phyloP scores from a whole-genome alignment of 2,888 invertebrate genomes.

The Romanomermis culicivorax region DNA sequence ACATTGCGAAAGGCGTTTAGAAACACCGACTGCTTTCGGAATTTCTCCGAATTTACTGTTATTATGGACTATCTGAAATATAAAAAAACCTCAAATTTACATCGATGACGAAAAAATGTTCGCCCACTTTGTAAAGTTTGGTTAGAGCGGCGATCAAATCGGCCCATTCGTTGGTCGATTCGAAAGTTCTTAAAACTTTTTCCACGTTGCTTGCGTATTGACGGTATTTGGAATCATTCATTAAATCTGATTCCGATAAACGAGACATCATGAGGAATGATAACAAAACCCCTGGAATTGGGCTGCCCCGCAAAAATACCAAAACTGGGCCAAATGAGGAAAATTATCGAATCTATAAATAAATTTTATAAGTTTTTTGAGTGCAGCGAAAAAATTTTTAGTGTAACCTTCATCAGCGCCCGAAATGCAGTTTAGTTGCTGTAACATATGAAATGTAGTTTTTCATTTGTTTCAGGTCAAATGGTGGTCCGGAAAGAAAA shows the following conservation, averaged over 20 bases:
- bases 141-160: conserved; percentile 70
- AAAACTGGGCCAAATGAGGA: too few relatives aligned
- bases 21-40: conserved; percentile 61
- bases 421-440: too few relatives aligned
- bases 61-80: conserved; percentile 45
- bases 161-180: conserved; percentile 83
- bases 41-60: conserved; percentile 63
- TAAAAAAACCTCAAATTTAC: not conserved
- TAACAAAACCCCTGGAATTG: too few relatives aligned
- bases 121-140: conserved; percentile 59
- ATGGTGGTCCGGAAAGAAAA: too few relatives aligned
- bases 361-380: too few relatives aligned
- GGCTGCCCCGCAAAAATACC: too few relatives aligned
- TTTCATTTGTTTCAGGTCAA: too few relatives aligned
- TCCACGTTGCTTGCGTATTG: conserved; percentile 53
- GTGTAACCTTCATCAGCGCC: too few relatives aligned
- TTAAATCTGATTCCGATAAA: not conserved
- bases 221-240: conserved; percentile 16
- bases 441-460: too few relatives aligned
- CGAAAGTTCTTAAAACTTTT: conserved; percentile 67
- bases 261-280: too few relatives aligned
- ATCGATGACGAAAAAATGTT: not conserved
- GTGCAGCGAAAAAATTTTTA: too few relatives aligned
- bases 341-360: too few relatives aligned
- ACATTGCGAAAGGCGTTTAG: conserved; percentile 72